phyloP scores from a whole-genome alignment of 2,888 invertebrate species.

The Drosophila incognita region DNA sequence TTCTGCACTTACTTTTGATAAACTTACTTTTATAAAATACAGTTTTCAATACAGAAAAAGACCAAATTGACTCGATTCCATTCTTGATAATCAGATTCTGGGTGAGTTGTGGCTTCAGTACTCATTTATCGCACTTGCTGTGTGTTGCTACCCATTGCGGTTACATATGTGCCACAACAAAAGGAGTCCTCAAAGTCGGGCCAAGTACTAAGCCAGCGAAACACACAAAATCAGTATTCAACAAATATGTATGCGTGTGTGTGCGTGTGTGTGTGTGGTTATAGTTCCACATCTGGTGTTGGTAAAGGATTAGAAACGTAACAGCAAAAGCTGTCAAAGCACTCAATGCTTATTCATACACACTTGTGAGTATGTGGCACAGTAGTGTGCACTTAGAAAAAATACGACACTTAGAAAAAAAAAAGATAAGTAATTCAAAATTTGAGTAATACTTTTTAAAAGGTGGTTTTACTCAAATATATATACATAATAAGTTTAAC shows the following conservation, averaged over 20 bases:
- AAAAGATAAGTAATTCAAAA: background rate
- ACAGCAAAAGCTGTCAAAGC: slow-evolving; percentile 42
- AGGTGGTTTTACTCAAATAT: too few relatives aligned
- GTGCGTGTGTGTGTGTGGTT: background rate
- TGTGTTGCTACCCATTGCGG: slow-evolving; percentile 31
- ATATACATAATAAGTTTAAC: too few relatives aligned
- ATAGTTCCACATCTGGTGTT: slow-evolving; percentile 19
- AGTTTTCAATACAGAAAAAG: background rate
- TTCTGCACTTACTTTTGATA: background rate
- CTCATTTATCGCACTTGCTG: slow-evolving; percentile 17
- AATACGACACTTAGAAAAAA: background rate
- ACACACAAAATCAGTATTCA: slow-evolving; percentile 13
- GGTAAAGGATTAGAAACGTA: slow-evolving; percentile 48
- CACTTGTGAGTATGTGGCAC: slow-evolving; percentile 43
- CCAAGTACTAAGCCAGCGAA: slow-evolving; percentile 24
- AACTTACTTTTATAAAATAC: background rate
- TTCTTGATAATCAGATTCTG: slow-evolving; percentile 30
- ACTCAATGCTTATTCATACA: slow-evolving; percentile 27
- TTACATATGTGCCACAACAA: slow-evolving; percentile 50
- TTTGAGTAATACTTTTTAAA: rapidly evolving
- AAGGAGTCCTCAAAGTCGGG: slow-evolving; percentile 27
- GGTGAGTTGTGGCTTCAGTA: background rate
- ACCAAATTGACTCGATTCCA: background rate
- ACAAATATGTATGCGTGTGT: background rate
- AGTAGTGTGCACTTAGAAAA: slow-evolving; percentile 13